A percentile compares a stretch with the other conserved stretches of the same genome.
Evolutionary conservation across 2,113 vertebrate genomes (phyloP).

Genomic region (Acinonyx jubatus): DNA sequence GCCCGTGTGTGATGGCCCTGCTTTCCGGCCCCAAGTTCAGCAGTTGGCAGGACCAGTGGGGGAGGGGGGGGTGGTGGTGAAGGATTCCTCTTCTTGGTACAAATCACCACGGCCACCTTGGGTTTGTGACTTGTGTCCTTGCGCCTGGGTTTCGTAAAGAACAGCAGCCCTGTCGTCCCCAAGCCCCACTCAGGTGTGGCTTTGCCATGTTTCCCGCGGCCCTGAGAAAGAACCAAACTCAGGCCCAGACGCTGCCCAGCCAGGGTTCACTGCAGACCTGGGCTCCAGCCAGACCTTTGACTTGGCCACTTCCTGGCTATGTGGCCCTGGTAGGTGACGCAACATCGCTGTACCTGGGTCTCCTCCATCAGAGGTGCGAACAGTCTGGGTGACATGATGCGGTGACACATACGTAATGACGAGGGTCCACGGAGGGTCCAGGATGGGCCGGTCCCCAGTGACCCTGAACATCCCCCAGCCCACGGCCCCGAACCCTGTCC

Average conservation of each 20-base stretch:
- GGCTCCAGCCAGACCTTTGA: fast-evolving
- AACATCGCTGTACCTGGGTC: fast-evolving
- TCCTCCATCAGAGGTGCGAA: not conserved
- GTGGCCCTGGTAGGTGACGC: not conserved
- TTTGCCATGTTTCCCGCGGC: fast-evolving
- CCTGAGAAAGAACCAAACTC: not conserved
- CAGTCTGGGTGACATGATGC: fast-evolving
- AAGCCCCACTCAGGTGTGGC: fast-evolving
- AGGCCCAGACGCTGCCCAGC: fast-evolving
- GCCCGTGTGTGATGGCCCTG: not conserved
- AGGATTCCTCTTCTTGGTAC: not conserved
- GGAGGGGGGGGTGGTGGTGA: fast-evolving
- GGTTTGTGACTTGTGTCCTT: fast-evolving
- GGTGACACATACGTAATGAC: fast-evolving
- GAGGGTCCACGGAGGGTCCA: fast-evolving
- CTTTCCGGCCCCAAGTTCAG: not conserved
- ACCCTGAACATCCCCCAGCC: fast-evolving
- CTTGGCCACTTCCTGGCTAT: not conserved
- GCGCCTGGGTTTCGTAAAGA: fast-evolving
- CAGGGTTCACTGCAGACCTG: fast-evolving
- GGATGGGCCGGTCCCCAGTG: fast-evolving
- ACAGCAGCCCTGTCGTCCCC: fast-evolving
- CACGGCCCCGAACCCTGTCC: fast-evolving
- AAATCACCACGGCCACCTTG: fast-evolving
- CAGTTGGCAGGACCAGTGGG: not conserved